A percentile compares a stretch with the other conserved stretches of the same genome.
Evolutionary conservation across 1,140 invertebrate genomes (phyloP).

Genomic region (Polypedilum vanderplanki): DNA sequence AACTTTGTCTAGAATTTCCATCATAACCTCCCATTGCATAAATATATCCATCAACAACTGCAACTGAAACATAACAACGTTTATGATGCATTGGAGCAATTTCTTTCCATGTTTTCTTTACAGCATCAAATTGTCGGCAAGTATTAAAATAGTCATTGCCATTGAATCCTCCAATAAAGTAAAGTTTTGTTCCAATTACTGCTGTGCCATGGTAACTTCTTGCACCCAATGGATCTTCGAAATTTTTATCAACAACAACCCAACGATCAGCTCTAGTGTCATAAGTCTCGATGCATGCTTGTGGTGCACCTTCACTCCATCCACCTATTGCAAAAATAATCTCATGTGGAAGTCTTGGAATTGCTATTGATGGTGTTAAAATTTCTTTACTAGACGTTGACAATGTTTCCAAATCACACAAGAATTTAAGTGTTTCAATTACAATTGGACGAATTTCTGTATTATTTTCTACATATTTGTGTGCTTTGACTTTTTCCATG

Average conservation of each 20-base stretch:
- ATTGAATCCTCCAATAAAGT: conserved; percentile 71
- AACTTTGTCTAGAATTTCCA: conserved; percentile 68
- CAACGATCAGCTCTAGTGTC: conserved; percentile 61
- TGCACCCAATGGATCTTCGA: conserved; percentile 52
- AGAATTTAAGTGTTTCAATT: conserved; percentile 54
- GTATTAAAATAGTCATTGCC: conserved; percentile 67
- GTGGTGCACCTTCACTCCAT: conserved; percentile 72
- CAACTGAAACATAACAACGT: conserved; percentile 58
- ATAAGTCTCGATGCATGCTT: conserved; percentile 70
- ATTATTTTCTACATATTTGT: conserved; percentile 55
- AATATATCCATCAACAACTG: conserved; percentile 59
- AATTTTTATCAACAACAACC: conserved; percentile 50
- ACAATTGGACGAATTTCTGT: conserved; percentile 59
- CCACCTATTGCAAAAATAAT: conserved; percentile 68
- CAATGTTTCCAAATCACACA: conserved; percentile 53
- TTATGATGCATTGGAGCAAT: conserved; percentile 53
- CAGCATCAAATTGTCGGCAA: conserved; percentile 60
- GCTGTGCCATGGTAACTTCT: conserved; percentile 71
- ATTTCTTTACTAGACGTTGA: conserved; percentile 43
- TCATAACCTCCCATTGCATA: conserved; percentile 86
- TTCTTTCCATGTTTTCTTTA: conserved; percentile 58
- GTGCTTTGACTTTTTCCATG: conserved; percentile 55
- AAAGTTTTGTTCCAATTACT: conserved; percentile 60
- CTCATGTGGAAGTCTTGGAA: conserved; percentile 62
- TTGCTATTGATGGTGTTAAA: conserved; percentile 52